Evolutionary conservation across 2,797 vertebrate genomes (phyloP).

Genomic region (Agapornis canus): DNA sequence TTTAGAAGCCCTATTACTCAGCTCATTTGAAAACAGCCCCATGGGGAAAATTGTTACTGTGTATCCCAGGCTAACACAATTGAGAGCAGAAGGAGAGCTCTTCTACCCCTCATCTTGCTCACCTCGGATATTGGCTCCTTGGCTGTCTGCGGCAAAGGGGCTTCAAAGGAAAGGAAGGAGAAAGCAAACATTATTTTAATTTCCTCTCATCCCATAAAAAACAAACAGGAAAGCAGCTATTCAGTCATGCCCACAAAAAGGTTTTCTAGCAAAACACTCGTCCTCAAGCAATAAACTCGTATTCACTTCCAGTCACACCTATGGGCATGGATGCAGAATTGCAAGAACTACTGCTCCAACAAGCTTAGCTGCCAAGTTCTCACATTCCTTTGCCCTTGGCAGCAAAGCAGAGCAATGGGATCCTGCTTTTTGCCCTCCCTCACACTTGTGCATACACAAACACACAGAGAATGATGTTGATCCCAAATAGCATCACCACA

Average conservation of each 20-base stretch:
- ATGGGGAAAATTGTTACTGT: not conserved
- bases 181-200: conserved; percentile 33
- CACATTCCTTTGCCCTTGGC: not conserved
- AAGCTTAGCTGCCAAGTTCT: not conserved
- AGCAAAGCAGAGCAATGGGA: not conserved
- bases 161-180: conserved; percentile 9
- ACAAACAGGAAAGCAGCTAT: conserved; percentile 2
- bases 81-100: not conserved
- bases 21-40: not conserved
- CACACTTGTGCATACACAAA: fast-evolving
- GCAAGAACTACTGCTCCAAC: not conserved
- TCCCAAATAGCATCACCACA: not conserved
- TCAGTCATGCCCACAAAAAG: not conserved
- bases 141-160: not conserved
- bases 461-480: not conserved
- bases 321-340: not conserved
- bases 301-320: not conserved
- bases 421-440: not conserved
- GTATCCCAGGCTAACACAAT: not conserved
- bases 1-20: not conserved
- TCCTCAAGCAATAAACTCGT: not conserved
- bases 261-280: not conserved
- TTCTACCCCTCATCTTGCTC: not conserved
- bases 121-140: conserved; percentile 33
- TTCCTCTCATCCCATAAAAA: not conserved